Conservation (phyloP, 2,888 invertebrate species). For the Xylota sylvarum region DNA sequence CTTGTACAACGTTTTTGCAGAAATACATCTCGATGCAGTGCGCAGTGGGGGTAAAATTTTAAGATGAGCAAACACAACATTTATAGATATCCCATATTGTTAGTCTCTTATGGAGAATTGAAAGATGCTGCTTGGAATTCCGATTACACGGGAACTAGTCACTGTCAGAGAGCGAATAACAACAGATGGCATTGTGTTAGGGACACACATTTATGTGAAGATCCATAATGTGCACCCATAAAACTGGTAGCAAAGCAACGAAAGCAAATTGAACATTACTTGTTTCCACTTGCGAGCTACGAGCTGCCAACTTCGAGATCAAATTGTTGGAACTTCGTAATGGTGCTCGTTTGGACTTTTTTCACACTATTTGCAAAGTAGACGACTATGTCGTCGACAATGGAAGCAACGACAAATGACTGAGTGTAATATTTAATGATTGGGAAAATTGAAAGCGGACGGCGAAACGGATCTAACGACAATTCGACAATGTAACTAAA, state of each 20-base stretch:
- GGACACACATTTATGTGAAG: slow-evolving; percentile 49
- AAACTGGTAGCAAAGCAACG: slow-evolving; percentile 43
- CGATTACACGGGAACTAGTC: slow-evolving; percentile 1
- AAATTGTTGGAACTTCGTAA: slow-evolving; percentile 63
- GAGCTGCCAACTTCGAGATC: slow-evolving; percentile 22
- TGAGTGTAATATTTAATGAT: slow-evolving; percentile 21
- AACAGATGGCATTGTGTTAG: slow-evolving; percentile 40
- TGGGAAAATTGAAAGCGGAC: slow-evolving; percentile 18
- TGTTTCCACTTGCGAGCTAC: slow-evolving; percentile 15
- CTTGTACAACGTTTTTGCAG: neutral
- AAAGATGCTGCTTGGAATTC: slow-evolving; percentile 39
- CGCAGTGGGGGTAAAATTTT: neutral
- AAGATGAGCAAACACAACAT: slow-evolving; percentile 23
- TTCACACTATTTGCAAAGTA: slow-evolving; percentile 66
- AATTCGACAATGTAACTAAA: neutral
- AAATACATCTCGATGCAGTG: slow-evolving; percentile 6
- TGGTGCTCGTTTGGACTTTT: slow-evolving; percentile 63
- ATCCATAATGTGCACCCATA: slow-evolving; percentile 52
- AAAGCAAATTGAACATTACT: slow-evolving; percentile 57
- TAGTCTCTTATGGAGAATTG: slow-evolving; percentile 45
- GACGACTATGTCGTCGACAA: slow-evolving; percentile 28
- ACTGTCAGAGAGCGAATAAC: slow-evolving; percentile 12
- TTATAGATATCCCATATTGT: slow-evolving; percentile 38
- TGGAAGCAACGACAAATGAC: slow-evolving; percentile 33
- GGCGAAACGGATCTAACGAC: neutral